Evolutionary conservation across 2,797 vertebrate species (phyloP), one percentile per base, ranked within the genome.

Genomic region (Fistularia commersonii): DNA sequence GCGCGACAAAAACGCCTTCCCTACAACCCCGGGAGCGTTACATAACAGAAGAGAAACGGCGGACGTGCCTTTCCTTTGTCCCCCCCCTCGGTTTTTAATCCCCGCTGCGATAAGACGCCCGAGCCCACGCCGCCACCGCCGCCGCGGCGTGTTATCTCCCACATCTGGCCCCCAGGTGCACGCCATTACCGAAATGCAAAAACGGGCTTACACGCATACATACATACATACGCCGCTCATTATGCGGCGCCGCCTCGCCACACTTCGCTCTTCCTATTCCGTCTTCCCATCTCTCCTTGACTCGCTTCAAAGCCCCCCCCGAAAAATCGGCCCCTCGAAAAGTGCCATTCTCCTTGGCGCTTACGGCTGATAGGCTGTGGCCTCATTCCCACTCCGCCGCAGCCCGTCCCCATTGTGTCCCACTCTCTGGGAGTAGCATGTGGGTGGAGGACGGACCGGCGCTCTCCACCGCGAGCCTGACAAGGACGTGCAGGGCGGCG

Each of bases 331-430:
- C 72, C 69, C 66, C 71, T 69, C 70, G 60, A 73, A 51, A 81
- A 82, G 72, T 79, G 76, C 79, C 83, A 74, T 81, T 82, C 82
- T 87, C 79, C 83, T 77, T 83, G 83, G 77, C 80, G 82, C 84
- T 86, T 86, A 83, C 76, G 70, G 80, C 79, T 83, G 81, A 87
- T 81, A 77, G 82, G 78, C 84, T 80, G 79, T 82, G 82, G 83
- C 87, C 85, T 85, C 81, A 80, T 87, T 87, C 87, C 79, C 82
- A 80, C 77, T 82, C 81, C 54, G 48, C 76, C 68, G 80, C 84
- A 76, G 82, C 82, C 69, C 74, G 83, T 85, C 80, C 83, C 79
- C 82, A 87, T 87, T 87, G 87, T 87, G 83, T 84, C 85, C 85
- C 77, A 64, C 83, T 83, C 81, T 73, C 67, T 48, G 66, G 62